A percentile compares a stretch with the other conserved stretches of the same genome.
Conservation (phyloP, 1,140 invertebrate genomes). For the Eulimnadia texana region DNA sequence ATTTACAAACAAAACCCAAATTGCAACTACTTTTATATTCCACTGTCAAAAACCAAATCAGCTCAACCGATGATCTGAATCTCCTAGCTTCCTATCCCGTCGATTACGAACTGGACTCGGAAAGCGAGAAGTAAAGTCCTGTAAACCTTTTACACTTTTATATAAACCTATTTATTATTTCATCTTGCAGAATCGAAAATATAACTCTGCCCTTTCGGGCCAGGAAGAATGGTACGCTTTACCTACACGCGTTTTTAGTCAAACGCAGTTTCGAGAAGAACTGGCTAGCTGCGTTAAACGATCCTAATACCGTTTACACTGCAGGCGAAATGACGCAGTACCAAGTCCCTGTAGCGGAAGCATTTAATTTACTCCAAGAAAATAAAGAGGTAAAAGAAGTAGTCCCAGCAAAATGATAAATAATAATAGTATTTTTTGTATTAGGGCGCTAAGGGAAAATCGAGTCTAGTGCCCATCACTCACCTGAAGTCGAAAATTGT, state of each 20-base stretch:
- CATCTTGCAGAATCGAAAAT: conserved; percentile 28
- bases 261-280: conserved; percentile 32
- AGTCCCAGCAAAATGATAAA: too few species aligned
- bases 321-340: conserved; percentile 49
- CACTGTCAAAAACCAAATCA: conserved; percentile 34
- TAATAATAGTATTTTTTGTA: conserved; percentile 18
- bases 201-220: conserved; percentile 51
- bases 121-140: conserved; percentile 24
- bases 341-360: conserved; percentile 49
- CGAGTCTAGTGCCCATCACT: too few species aligned
- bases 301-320: conserved; percentile 36
- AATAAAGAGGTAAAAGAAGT: conserved; percentile 24
- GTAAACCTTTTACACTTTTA: conserved; percentile 20
- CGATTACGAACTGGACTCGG: conserved; percentile 31
- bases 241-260: conserved; percentile 44
- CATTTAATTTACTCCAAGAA: conserved; percentile 54
- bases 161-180: conserved; percentile 7
- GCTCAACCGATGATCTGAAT: conserved; percentile 33
- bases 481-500: conserved; percentile 46
- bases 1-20: conserved; percentile 26
- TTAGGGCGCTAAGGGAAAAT: conserved; percentile 21
- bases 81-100: conserved; percentile 34
- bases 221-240: conserved; percentile 58
- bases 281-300: conserved; percentile 29
- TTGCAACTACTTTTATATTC: conserved; percentile 44